Percentiles rank a stretch among this genome's conserved stretches.
Evolutionary conservation across 2,888 invertebrate species (phyloP).

Genomic region (Alentia gelatinosa): DNA sequence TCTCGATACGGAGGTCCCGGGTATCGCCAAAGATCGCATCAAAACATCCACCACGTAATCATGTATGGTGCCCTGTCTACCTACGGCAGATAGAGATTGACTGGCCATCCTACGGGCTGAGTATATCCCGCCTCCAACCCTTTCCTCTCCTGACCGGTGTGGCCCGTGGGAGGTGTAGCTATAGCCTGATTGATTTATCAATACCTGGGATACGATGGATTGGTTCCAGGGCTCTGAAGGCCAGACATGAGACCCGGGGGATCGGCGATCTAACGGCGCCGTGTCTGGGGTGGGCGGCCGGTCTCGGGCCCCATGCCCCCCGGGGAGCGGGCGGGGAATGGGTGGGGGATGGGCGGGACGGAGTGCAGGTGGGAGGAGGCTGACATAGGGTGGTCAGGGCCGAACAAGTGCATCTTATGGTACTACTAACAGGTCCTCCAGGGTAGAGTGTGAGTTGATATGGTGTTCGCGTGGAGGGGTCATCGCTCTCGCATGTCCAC

Average conservation of each 20-base stretch:
- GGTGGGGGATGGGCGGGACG: not conserved
- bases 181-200: conserved; percentile 39
- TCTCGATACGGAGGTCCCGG: too few relatives aligned
- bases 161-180: not conserved
- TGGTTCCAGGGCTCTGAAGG: conserved; percentile 19
- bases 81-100: too few relatives aligned
- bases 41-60: too few relatives aligned
- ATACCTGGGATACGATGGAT: conserved; percentile 20
- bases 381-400: not conserved
- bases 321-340: not conserved
- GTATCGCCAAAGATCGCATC: too few relatives aligned
- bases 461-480: too few relatives aligned
- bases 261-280: not conserved
- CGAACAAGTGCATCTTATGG: not conserved
- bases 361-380: not conserved
- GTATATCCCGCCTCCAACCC: not conserved
- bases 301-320: not conserved
- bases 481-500: too few relatives aligned
- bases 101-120: not conserved
- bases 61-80: too few relatives aligned
- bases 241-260: conserved; percentile 40
- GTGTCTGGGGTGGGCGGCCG: not conserved
- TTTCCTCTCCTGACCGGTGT: not conserved
- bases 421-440: too few relatives aligned
- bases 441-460: too few relatives aligned